Conservation (phyloP, 1,140 invertebrate species). For the Penaeus vannamei region DNA sequence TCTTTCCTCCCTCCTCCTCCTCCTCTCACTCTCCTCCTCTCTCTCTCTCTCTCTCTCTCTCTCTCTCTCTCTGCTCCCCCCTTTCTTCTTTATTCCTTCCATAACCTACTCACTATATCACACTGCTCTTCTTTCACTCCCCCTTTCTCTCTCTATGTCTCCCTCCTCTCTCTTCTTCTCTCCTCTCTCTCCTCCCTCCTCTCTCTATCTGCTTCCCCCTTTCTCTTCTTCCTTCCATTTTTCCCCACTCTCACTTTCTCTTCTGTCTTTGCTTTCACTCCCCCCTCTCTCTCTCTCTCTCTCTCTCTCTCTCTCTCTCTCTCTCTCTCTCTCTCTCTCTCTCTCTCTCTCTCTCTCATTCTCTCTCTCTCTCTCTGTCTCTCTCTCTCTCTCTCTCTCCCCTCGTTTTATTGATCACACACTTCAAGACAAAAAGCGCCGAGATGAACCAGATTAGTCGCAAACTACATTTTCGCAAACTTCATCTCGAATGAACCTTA, state of each 20-base stretch:
- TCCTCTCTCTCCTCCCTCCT: background rate
- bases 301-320: slow-evolving; percentile 16
- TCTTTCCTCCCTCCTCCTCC: too few species aligned
- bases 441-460: too few species aligned
- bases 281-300: background rate
- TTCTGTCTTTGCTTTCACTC: background rate
- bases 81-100: background rate
- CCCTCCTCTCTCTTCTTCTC: background rate
- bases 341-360: background rate
- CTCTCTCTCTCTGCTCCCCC: background rate
- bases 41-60: background rate
- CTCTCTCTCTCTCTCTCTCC: too few species aligned
- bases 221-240: background rate
- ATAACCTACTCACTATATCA: too few species aligned
- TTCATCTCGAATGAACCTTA: too few species aligned
- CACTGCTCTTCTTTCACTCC: background rate
- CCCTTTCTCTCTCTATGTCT: background rate
- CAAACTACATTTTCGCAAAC: too few species aligned
- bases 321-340: background rate
- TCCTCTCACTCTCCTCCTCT: background rate
- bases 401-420: too few species aligned
- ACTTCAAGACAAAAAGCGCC: too few species aligned
- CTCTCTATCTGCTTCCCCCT: background rate
- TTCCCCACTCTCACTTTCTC: background rate
- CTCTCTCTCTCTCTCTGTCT: too few species aligned